Base-by-base conservation (phyloP, 1,140 invertebrate species). In the Drosophila biarmipes region DNA sequence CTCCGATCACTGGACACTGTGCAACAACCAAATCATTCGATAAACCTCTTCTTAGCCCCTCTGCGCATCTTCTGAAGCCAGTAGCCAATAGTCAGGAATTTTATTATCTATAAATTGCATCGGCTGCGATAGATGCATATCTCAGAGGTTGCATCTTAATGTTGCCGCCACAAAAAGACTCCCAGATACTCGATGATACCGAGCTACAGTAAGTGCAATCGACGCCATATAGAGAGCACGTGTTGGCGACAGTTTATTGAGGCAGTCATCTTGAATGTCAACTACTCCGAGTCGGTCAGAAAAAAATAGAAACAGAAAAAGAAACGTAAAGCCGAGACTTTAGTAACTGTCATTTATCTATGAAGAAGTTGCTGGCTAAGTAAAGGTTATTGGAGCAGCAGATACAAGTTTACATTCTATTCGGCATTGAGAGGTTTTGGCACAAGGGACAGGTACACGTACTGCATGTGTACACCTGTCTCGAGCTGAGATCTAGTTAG, bases 81-180 rank as follows among this genome's bases (percentile, higher is more conserved):
- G 78, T 77, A 80, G 62, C 67, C 19, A 19, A 21, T 45, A 53
- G 43, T 17, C 21, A 17, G 31, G 58, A 37, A 67, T 82, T 75
- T 66, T 52, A 84, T 80, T 89, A 89, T 86, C 82, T 84, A 68
- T 82, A 78, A 86, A 86, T 87, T 79, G 82, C 82, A 86, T 89
- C 84, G 62, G 43, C 73, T 49, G 17, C 21, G 38, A 62, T 37
- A 54, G 62, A 87, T 80, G 59, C 62, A 77, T 86, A 89, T 82
- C 84, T 82, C 29, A 49, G 43, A 62, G 42, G 61, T 53, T 78
- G 84, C 64, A 82, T 73, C 81, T 87, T 74, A 63, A 81, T 84
- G 80, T 56, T 75, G 49, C 48, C 57, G 38, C 40, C 40, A 46
- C 58, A 34, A 12, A 19, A 8, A 43, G 40, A 31, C 29, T 31